Evolutionary conservation across 2,113 vertebrate genomes (phyloP).

Genomic region (Pygoscelis adeliae): DNA sequence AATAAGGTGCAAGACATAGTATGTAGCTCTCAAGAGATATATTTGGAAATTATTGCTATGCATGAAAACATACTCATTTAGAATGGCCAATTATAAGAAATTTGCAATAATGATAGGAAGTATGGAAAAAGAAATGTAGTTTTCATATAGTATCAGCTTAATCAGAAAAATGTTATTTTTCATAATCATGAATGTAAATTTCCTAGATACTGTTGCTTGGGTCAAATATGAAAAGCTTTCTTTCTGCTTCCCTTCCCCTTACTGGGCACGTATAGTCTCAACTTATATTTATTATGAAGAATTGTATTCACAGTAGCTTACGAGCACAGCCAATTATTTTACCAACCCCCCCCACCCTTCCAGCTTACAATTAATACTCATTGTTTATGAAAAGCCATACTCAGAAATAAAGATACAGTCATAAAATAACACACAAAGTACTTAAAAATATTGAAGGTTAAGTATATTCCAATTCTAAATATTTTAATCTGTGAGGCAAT

Average conservation of each 20-base stretch:
- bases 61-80: neutral
- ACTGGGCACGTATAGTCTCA: neutral
- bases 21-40: neutral
- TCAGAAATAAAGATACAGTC: neutral
- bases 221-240: neutral
- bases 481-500: neutral
- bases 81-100: neutral
- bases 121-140: neutral
- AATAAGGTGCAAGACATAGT: neutral
- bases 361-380: neutral
- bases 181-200: neutral
- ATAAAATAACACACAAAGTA: neutral
- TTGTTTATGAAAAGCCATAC: neutral
- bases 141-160: neutral
- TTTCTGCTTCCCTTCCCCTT: neutral
- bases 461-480: neutral
- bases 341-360: neutral
- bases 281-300: neutral
- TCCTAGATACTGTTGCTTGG: neutral
- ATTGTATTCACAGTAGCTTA: neutral
- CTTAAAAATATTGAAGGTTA: neutral
- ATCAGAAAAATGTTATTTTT: neutral
- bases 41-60: neutral
- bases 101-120: neutral
- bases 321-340: neutral